Evolutionary conservation across 2,113 vertebrate genomes (phyloP), one percentile per base, ranked within the genome.

Genomic region (Sinocyclocheilus rhinocerous): DNA sequence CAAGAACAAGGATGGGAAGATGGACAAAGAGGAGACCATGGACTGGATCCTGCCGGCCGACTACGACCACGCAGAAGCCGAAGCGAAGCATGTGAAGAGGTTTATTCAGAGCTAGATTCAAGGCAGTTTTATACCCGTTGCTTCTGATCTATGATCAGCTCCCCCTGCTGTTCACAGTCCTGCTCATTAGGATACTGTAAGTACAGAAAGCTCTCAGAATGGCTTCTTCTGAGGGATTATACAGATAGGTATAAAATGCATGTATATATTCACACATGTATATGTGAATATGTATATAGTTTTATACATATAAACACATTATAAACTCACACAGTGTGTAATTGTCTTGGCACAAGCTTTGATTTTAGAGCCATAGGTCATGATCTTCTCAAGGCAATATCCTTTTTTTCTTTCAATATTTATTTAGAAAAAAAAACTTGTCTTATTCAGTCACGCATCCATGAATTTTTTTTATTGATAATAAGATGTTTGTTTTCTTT

Each of bases 21-120:
- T 99, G 97, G 97, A 98, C 92, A 94, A 94, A 61, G 96, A 97
- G 59, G 97, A 99, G 75, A 97, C 96, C 11, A 95, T 96, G 85
- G 97, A 97, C 15, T 98, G 97, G 97, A 98, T 98, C 59, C 94
- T 99, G 0, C 97, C 97, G 0, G 93, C 96, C 0, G 97, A 98
- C 65, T 97, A 97, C 0, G 96, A 97, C 90, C 97, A 97, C 0
- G 95, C 97, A 0, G 96, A 97, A 63, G 96, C 96, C 0, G 97
- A 99, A 61, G 96, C 97, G 1, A 95, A 96, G n/a, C 97, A 99
- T 83, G 48, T 36, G 4, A 73, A n/a, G 20, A 0, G 20, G 36
- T 42, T 72, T 69, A 69, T 69, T 69, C 65, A 36, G 16, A 69
- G 10, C 33, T 73, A 42, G 20, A 73, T 42, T 42, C 20, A 73